These are phyloP conservation scores for Scalopus aquaticus DNA, from an alignment of 2,113 vertebrate genomes.

Conservation along the genomic window DNA sequence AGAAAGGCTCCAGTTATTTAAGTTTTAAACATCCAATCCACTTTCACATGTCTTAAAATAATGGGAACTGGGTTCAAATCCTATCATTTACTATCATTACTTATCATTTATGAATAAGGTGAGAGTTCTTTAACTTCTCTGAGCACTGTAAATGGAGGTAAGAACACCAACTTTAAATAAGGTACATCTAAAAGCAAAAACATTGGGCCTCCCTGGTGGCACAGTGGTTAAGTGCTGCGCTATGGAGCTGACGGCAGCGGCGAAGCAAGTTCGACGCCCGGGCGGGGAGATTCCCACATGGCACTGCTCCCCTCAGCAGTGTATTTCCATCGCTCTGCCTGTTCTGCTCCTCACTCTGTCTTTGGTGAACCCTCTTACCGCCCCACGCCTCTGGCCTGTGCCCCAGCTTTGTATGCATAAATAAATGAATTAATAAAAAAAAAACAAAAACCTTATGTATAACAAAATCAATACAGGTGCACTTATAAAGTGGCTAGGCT, in stretches of 20 bases:
- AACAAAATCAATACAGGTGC: not conserved
- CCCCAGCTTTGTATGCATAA: no score
- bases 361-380: no score
- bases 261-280: no score
- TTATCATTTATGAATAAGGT: not conserved
- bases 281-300: no score
- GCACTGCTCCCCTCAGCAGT: no score
- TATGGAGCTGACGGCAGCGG: no score
- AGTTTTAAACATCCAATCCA: slow-evolving; percentile 17
- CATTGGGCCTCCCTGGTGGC: no score
- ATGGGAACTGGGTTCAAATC: not conserved
- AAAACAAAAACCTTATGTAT: not conserved
- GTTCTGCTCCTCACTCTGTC: no score
- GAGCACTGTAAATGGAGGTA: not conserved
- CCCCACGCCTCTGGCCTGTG: no score
- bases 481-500: not conserved
- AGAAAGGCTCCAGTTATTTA: not conserved
- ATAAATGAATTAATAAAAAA: no score
- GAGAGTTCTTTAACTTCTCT: slow-evolving; percentile 18
- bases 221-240: no score
- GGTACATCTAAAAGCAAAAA: not conserved
- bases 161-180: not conserved
- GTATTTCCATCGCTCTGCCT: no score
- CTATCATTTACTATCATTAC: not conserved
- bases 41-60: not conserved